phyloP scores from a whole-genome alignment of 2,888 invertebrate genomes.

The Orthosia gracilis region DNA sequence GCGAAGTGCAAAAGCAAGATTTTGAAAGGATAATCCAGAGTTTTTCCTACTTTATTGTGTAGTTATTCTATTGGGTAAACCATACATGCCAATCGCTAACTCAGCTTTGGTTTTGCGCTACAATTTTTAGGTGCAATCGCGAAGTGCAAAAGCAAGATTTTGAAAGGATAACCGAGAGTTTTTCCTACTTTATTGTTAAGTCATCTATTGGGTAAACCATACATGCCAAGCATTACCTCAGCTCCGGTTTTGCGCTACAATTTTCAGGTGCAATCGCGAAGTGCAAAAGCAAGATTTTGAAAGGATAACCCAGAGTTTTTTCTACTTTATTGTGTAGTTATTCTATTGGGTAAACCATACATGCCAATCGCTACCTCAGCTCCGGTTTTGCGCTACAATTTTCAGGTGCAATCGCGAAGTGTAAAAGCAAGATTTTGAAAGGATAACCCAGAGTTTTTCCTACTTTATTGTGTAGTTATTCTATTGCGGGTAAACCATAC shows the following conservation, averaged over 20 bases:
- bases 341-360: conserved; percentile 5
- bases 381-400: background rate
- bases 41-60: background rate
- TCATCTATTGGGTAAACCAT: background rate
- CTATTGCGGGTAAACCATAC: conserved; percentile 7
- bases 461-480: background rate
- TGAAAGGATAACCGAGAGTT: too few species aligned
- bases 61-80: background rate
- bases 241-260: background rate
- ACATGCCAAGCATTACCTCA: conserved; percentile 7
- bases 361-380: conserved; percentile 1
- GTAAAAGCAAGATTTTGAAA: background rate
- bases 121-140: background rate
- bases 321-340: background rate
- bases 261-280: background rate
- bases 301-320: too few species aligned
- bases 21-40: background rate
- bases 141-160: background rate
- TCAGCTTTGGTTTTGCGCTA: too few species aligned
- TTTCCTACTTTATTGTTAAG: background rate
- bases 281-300: background rate
- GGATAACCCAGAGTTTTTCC: too few species aligned
- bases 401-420: background rate
- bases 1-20: background rate
- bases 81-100: conserved; percentile 10